phyloP scores from a whole-genome alignment of 2,113 vertebrate species.

The Saccopteryx leptura region DNA sequence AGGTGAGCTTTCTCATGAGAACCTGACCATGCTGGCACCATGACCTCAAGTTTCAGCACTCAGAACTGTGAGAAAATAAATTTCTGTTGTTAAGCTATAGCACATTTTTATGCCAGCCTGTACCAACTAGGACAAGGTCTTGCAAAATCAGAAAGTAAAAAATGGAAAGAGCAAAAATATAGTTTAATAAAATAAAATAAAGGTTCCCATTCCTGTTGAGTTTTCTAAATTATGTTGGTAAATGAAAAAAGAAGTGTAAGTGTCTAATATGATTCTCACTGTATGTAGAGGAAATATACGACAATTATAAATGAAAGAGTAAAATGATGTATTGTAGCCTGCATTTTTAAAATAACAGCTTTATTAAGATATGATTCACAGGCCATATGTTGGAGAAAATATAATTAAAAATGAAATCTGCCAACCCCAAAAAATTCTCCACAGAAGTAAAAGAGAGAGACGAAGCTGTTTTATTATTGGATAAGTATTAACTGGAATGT shows the following conservation, averaged over 20 bases:
- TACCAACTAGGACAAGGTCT: not conserved
- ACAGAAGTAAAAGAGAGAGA: constrained; percentile 21
- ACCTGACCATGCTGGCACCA: not conserved
- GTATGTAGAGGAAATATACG: not conserved
- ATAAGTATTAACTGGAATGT: constrained; percentile 18
- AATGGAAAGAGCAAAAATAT: constrained; percentile 1
- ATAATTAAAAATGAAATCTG: constrained; percentile 43
- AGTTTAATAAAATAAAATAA: not conserved
- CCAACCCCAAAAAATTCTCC: not conserved
- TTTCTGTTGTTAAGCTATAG: not conserved
- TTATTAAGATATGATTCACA: constrained; percentile 57
- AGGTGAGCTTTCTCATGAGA: not conserved
- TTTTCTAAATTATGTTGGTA: constrained; percentile 27
- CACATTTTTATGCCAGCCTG: not conserved
- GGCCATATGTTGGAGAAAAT: constrained; percentile 38
- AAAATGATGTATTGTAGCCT: not conserved
- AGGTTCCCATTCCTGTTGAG: not conserved
- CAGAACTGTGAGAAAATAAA: not conserved
- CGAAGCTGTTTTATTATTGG: constrained; percentile 34
- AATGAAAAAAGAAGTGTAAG: not conserved
- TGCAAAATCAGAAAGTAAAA: not conserved
- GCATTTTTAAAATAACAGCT: constrained; percentile 39
- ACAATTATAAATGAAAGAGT: constrained; percentile 1
- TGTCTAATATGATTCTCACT: not conserved
- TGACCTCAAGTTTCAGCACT: not conserved